These are phyloP conservation scores for Cryptocephalus primarius DNA, from an alignment of 2,888 invertebrate species.

Conservation along the genomic window DNA sequence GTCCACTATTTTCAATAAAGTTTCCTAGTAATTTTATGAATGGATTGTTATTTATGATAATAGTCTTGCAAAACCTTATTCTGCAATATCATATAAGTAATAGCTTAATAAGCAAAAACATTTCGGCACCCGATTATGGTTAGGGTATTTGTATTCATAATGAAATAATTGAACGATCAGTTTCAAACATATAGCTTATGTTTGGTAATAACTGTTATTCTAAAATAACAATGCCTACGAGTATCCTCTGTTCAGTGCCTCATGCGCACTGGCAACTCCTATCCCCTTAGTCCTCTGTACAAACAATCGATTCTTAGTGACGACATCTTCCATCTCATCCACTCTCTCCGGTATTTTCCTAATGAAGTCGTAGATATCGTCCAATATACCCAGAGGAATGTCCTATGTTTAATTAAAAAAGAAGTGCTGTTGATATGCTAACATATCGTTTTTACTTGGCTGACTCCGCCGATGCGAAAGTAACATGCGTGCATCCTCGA, in stretches of 20 bases:
- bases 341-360: conserved; percentile 58
- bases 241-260: conserved; percentile 52
- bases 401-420: conserved; percentile 36
- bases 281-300: conserved; percentile 60
- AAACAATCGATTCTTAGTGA: conserved; percentile 67
- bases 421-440: conserved; percentile 7
- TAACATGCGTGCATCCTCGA: conserved; percentile 77
- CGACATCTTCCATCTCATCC: conserved; percentile 75
- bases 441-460: conserved; percentile 33
- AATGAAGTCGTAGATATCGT: conserved; percentile 66
- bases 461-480: conserved; percentile 72
- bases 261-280: conserved; percentile 59
- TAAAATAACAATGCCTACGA: conserved; percentile 9
- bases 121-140: no score
- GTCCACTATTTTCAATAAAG: no score
- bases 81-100: no score
- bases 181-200: no score
- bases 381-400: conserved; percentile 63
- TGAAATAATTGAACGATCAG: no score
- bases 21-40: no score
- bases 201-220: no score
- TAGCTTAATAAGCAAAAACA: no score
- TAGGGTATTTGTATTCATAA: no score
- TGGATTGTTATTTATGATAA: no score
- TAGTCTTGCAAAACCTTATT: no score